Percentiles rank a stretch among this genome's conserved stretches.
These are phyloP conservation scores for Xylota segnis DNA, from an alignment of 2,888 invertebrate genomes.

Conservation along the genomic window DNA sequence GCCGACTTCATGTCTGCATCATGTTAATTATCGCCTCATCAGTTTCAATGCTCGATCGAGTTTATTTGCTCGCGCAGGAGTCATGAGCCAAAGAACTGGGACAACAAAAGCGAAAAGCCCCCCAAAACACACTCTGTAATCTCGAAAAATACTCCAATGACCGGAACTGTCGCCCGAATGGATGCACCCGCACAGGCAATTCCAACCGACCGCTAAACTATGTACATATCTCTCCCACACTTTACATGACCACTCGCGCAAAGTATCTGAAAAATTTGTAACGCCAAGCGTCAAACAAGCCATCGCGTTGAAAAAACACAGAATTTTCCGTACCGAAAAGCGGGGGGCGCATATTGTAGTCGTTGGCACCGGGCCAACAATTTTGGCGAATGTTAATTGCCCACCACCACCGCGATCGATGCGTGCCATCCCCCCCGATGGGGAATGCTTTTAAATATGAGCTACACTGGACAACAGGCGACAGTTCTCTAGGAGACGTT, in stretches of 20 bases:
- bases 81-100: background rate
- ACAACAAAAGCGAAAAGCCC: slow-evolving; percentile 39
- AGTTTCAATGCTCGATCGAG: slow-evolving; percentile 27
- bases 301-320: slow-evolving; percentile 43
- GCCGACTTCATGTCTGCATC: slow-evolving; percentile 71
- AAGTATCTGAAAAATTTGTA: slow-evolving; percentile 53
- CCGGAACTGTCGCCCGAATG: slow-evolving; percentile 73
- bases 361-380: slow-evolving; percentile 58
- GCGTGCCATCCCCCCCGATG: slow-evolving; percentile 34
- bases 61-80: slow-evolving; percentile 25
- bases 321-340: slow-evolving; percentile 43
- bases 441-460: slow-evolving; percentile 68
- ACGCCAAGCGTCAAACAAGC: slow-evolving; percentile 56
- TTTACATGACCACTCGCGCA: slow-evolving; percentile 42
- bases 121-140: slow-evolving; percentile 24
- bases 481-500: slow-evolving; percentile 70
- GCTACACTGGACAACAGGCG: slow-evolving; percentile 71
- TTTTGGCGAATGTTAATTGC: slow-evolving; percentile 70
- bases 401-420: slow-evolving; percentile 67
- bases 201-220: slow-evolving; percentile 58
- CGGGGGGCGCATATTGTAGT: slow-evolving; percentile 23
- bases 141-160: slow-evolving; percentile 59
- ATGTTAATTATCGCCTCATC: slow-evolving; percentile 70
- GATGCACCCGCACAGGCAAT: slow-evolving; percentile 58
- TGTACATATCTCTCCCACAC: slow-evolving; percentile 34